Evolutionary conservation across 2,888 invertebrate species (phyloP), one percentile per base, ranked within the genome.

Genomic region (Andrena praecox): DNA sequence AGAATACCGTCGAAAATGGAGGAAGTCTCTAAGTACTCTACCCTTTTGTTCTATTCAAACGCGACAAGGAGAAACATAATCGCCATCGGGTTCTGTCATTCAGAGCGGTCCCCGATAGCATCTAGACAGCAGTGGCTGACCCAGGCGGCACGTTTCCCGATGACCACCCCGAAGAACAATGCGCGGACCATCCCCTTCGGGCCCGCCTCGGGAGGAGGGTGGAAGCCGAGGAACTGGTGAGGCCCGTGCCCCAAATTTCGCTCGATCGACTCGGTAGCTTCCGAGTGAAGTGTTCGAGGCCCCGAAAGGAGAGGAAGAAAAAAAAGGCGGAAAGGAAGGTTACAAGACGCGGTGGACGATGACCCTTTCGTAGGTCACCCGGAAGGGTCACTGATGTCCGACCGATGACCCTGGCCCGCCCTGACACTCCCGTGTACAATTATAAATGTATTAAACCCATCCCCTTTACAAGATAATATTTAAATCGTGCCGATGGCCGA

Each of bases 391-490:
- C 88, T 93, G 92, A 93, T 93, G 92, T 93, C 92, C 92, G 92
- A 93, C 92, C 92, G 89, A 93, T 93, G 92, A 93, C 92, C 92
- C 87, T 62, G 87, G 89, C 92, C 92, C 91, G 91, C 92, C 92
- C 85, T 85, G 82, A 82, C 86, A 88, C 89, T 87, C 90, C 84
- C 89, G 88, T 88, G 91, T 91, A 91, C 93, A 93, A 93, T 93
- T 93, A 93, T 92, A 93, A 93, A 93, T 93, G 92, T 92, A 93
- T 93, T 93, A 93, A 93, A 93, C 81, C 91, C 88, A 92, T 89
- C 92, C 92, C 87, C 88, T 85, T 91, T 90, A 90, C 91, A 91
- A 90, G 92, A 91, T 91, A 91, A 91, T 90, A 91, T 92, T 92
- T 91, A 91, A 92, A 92, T 91, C 87, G 87, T 74, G 76, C 83